Base-by-base conservation (phyloP, 2,888 invertebrate species). In the Drosophila macrospina region DNA sequence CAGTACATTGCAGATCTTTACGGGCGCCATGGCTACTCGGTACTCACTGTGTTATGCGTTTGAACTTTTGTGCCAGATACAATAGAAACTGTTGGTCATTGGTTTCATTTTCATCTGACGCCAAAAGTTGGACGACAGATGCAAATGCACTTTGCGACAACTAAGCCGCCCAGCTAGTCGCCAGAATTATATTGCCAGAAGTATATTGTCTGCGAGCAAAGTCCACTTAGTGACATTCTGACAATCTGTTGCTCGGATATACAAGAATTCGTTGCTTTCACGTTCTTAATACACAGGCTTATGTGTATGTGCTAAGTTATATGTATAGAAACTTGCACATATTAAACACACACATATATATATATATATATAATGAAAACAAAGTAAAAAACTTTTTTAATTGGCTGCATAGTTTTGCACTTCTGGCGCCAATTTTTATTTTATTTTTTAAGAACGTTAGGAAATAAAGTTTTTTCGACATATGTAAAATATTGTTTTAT, bases 201-300 rank as follows among this genome's bases (percentile, higher is more conserved):
- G 67, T 65, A 73, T 47, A 68, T 73, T 64, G 65, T 63, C 64
- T 61, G 57, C 44, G 76, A 71, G 34, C 86, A 76, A 81, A 85
- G 86, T 85, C 83, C 80, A 85, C 55, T 82, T 69, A 66, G 74
- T 82, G 86, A 82, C 86, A 85, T 79, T 81, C 74, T 75, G 70
- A 63, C 76, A 79, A 82, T 75, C 69, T 78, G 69, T 56, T 81
- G 79, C 61, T 61, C 42, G 69, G 39, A 71, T 63, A 30, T 52
- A 26, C n/a, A n/a, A n/a, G n/a, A n/a, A n/a, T n/a, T 65, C 37
- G 37, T 51, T 59, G 48, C 36, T 37, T 48, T 41, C 48, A 54
- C 52, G 55, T 44, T 44, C 36, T 16, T 52, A 37, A 37, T 54
- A 15, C 24, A 45, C 11, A 32, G 24, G 34, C 30, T 36, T 37